phyloP scores from a whole-genome alignment of 2,113 vertebrate genomes.

The Heterocephalus glaber region DNA sequence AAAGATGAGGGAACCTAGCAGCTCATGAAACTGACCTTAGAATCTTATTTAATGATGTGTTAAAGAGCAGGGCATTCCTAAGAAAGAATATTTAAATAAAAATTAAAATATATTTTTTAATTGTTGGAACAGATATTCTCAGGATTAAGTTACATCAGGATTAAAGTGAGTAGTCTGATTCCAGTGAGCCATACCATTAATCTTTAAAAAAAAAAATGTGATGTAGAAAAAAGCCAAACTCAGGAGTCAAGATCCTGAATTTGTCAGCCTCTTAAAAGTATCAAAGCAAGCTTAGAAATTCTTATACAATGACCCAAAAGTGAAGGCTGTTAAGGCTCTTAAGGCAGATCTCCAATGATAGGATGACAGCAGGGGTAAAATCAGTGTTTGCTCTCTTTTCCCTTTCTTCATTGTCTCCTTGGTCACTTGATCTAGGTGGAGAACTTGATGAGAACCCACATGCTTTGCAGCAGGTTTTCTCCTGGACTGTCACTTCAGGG shows the following conservation, averaged over 20 bases:
- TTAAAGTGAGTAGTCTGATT: background rate
- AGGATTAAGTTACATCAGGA: background rate
- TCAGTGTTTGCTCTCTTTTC: background rate
- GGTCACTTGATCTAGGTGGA: background rate
- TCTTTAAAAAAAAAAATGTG: background rate
- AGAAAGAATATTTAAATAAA: conserved; percentile 44
- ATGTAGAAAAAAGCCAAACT: background rate
- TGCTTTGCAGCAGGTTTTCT: background rate
- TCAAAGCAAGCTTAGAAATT: conserved; percentile 8
- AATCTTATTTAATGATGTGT: background rate
- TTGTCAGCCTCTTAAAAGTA: background rate
- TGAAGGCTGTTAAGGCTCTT: background rate
- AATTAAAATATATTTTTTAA: conserved; percentile 2
- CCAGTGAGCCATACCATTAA: background rate
- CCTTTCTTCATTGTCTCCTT: background rate
- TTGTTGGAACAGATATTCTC: background rate
- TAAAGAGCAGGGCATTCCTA: background rate
- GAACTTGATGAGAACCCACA: background rate
- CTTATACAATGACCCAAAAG: background rate
- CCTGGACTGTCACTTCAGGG: background rate
- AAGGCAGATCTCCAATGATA: background rate
- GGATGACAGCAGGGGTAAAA: background rate
- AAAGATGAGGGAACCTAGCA: background rate
- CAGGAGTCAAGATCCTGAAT: background rate
- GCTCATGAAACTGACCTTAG: background rate